Evolutionary conservation across 2,113 vertebrate species (phyloP).

Genomic region (Willisornis vidua): DNA sequence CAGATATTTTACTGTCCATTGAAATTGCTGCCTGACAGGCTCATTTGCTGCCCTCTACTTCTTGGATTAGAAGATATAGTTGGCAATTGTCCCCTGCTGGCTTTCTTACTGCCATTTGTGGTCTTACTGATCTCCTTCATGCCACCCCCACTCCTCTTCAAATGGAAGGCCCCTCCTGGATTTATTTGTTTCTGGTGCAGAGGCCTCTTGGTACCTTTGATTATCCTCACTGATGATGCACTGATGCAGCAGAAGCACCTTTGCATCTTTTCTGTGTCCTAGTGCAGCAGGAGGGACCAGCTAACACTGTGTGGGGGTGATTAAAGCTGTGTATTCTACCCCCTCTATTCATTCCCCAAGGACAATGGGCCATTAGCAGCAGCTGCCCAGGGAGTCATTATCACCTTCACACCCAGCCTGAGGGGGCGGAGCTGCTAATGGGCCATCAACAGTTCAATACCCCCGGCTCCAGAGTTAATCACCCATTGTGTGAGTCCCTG

Average conservation of each 20-base stretch:
- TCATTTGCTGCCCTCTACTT: not conserved
- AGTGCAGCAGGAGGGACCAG: no score
- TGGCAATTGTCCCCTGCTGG: not conserved
- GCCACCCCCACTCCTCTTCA: not conserved
- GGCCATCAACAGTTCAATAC: no score
- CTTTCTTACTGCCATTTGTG: not conserved
- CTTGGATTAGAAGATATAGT: not conserved
- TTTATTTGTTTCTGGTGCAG: not conserved
- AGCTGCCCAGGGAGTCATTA: no score
- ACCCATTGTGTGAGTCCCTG: no score
- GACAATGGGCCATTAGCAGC: no score
- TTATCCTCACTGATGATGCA: not conserved
- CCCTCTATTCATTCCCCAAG: no score
- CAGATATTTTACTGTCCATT: not conserved
- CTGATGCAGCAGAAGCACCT: not conserved
- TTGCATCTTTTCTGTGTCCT: not conserved
- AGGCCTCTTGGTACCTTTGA: not conserved
- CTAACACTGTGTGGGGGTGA: no score
- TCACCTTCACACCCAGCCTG: no score
- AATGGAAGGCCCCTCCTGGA: not conserved
- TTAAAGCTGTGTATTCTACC: no score
- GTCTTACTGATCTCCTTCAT: not conserved
- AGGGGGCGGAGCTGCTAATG: no score
- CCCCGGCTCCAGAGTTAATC: no score
- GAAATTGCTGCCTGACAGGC: not conserved